These are phyloP conservation scores for Agrypnus murinus DNA, from an alignment of 2,888 invertebrate genomes.

Conservation along the genomic window DNA sequence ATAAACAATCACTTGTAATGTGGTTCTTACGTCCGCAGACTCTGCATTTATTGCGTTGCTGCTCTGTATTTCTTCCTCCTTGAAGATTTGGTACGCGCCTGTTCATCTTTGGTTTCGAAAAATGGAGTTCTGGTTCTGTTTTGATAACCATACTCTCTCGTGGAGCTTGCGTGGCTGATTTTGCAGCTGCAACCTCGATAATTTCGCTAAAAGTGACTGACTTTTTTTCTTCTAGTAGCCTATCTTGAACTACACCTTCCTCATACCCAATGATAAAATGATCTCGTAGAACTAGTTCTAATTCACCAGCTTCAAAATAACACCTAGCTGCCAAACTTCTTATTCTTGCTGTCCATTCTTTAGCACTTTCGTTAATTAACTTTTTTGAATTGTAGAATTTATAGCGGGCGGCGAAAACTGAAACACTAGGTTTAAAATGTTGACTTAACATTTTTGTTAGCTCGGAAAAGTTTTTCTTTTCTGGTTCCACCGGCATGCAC, in stretches of 20 bases:
- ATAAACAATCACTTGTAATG: too few relatives aligned
- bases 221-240: conserved; percentile 11
- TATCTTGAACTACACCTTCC: conserved; percentile 4
- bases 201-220: too few relatives aligned
- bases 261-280: neutral
- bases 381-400: neutral
- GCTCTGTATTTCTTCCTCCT: too few relatives aligned
- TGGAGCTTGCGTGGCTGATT: neutral
- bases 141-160: neutral
- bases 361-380: neutral
- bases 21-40: too few relatives aligned
- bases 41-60: too few relatives aligned
- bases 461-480: too few relatives aligned
- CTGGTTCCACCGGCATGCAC: too few relatives aligned
- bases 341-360: too few relatives aligned
- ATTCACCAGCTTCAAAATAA: neutral
- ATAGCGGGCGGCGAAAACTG: too few relatives aligned
- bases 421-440: too few relatives aligned
- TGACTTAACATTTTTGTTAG: neutral
- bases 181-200: neutral
- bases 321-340: neutral
- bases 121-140: neutral
- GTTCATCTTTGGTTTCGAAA: neutral
- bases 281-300: neutral
- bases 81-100: neutral